phyloP scores from a whole-genome alignment of 2,113 vertebrate species.

The Sarotherodon lohbergeri region DNA sequence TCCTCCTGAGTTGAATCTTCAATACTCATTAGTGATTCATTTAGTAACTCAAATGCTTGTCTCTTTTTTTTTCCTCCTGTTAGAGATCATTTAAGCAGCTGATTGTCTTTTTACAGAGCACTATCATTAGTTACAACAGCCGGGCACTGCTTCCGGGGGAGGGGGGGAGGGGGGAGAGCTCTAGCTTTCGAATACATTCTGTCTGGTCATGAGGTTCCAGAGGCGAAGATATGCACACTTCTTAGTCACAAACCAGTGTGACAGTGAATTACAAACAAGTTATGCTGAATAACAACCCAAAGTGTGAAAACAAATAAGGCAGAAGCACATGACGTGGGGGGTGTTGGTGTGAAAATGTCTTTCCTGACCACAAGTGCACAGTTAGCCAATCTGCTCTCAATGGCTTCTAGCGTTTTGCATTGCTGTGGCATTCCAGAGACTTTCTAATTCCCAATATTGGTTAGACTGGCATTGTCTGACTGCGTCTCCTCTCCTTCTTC shows the following conservation, averaged over 20 bases:
- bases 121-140: background rate
- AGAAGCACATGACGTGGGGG: conserved; percentile 19
- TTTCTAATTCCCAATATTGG: conserved; percentile 37
- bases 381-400: conserved; percentile 3
- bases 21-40: background rate
- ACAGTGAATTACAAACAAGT: background rate
- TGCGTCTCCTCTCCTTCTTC: background rate
- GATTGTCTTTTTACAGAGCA: background rate
- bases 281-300: background rate
- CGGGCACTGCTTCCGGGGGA: background rate
- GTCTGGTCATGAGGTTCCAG: conserved; percentile 14
- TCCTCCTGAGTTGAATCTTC: background rate
- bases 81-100: background rate
- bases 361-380: conserved; percentile 14
- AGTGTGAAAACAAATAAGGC: conserved; percentile 22
- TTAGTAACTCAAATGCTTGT: background rate
- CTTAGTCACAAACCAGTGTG: background rate
- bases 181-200: background rate
- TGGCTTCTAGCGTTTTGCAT: conserved; percentile 19
- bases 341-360: conserved; percentile 24
- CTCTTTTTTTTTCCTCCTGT: background rate
- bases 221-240: background rate
- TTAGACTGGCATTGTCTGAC: conserved; percentile 32
- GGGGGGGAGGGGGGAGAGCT: background rate
- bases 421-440: conserved; percentile 37